phyloP scores from a whole-genome alignment of 2,888 invertebrate species.

The Amphipoea lucens region DNA sequence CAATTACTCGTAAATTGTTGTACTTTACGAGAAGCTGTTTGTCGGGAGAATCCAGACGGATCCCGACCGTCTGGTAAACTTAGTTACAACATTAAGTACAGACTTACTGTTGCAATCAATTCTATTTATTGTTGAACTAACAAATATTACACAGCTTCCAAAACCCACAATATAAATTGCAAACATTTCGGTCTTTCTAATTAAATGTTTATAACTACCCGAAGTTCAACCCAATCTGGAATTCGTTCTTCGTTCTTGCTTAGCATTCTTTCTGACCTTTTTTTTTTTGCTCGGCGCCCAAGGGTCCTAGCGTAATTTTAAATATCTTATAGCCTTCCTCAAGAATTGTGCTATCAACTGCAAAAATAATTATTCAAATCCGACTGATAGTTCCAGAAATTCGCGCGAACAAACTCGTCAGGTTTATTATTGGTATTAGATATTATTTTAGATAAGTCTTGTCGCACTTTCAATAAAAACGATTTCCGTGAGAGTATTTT shows the following conservation, averaged over 20 bases:
- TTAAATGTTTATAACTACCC: conserved; percentile 2
- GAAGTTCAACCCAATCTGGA: neutral
- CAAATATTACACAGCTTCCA: neutral
- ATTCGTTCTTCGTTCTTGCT: neutral
- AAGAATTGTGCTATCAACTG: too few relatives aligned
- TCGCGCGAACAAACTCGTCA: too few relatives aligned
- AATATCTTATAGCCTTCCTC: neutral
- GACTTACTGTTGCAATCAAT: neutral
- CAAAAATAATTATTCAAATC: too few relatives aligned
- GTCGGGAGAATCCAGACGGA: neutral
- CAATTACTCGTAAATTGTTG: neutral
- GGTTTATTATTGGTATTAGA: neutral
- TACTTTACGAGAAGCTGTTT: neutral
- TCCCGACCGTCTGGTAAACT: neutral
- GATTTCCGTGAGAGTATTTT: neutral
- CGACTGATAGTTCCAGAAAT: too few relatives aligned
- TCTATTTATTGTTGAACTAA: neutral
- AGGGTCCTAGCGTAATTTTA: neutral
- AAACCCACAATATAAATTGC: neutral
- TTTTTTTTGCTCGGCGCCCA: neutral
- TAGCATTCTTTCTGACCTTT: too few relatives aligned
- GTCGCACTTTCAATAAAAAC: neutral
- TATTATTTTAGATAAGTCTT: neutral
- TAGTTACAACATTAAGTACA: neutral
- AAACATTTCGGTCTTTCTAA: neutral